Conservation (phyloP, 1,140 invertebrate genomes). For the Zaprionus camerounensis region DNA sequence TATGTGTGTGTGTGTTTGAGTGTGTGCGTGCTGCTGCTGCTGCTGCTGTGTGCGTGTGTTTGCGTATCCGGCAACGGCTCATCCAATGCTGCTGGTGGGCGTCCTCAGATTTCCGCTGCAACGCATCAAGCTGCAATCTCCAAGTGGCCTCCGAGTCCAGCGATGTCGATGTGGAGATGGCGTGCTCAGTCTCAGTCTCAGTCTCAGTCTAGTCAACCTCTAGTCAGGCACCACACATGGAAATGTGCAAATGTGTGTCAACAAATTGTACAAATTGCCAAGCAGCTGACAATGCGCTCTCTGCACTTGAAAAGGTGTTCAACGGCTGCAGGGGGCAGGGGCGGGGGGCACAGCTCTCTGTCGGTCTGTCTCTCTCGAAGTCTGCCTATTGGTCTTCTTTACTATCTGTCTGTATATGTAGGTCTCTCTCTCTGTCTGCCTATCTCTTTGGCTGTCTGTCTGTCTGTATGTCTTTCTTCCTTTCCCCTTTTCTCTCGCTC, state of each 20-base stretch:
- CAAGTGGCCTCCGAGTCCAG: conserved; percentile 11
- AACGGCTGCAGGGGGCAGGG: background rate
- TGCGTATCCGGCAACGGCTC: conserved; percentile 31
- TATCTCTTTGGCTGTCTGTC: no score
- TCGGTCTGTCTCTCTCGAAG: background rate
- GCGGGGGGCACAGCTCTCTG: background rate
- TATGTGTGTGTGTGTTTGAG: background rate
- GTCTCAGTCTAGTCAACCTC: conserved; percentile 27
- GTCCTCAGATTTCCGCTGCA: conserved; percentile 69
- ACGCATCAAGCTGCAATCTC: conserved; percentile 29
- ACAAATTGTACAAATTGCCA: conserved; percentile 77
- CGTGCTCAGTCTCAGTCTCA: conserved; percentile 48
- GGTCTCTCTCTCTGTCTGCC: no score
- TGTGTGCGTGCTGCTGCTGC: conserved; percentile 13
- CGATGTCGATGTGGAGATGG: conserved; percentile 30
- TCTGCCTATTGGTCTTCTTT: no score
- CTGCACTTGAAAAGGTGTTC: conserved; percentile 24
- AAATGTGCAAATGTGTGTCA: conserved; percentile 82
- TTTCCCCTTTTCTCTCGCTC: no score
- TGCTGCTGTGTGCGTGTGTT: conserved; percentile 10
- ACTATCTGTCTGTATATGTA: no score
- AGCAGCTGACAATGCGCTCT: conserved; percentile 15
- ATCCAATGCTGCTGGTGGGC: conserved; percentile 54
- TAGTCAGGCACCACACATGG: conserved; percentile 51
- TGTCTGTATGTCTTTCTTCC: no score